These are phyloP conservation scores for Craterocephalus amniculus DNA, from an alignment of 2,797 vertebrate species.

Conservation along the genomic window DNA sequence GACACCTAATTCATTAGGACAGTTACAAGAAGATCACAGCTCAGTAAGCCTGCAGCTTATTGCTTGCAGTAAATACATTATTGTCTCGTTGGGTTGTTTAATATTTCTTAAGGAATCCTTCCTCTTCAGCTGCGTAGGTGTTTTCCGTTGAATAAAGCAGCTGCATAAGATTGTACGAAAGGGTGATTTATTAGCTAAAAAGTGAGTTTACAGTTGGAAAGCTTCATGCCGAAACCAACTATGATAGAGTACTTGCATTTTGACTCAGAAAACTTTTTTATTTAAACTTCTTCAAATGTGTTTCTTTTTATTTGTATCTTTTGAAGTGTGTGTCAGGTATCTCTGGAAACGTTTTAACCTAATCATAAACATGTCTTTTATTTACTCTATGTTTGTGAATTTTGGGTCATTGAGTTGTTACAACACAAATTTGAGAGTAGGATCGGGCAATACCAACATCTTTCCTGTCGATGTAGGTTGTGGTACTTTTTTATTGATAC, in stretches of 20 bases:
- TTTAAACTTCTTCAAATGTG: background rate
- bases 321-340: background rate
- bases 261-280: background rate
- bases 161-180: background rate
- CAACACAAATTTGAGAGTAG: background rate
- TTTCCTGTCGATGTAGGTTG: no score
- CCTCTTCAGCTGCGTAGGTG: background rate
- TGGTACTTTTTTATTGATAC: no score
- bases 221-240: background rate
- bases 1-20: constrained; percentile 72
- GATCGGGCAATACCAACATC: no score
- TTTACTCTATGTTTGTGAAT: background rate
- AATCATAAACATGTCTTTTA: background rate
- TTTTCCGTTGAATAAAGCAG: background rate
- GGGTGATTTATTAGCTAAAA: background rate
- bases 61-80: background rate
- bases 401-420: background rate
- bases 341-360: background rate
- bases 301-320: background rate
- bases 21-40: constrained; percentile 10
- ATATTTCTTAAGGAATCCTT: background rate
- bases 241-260: background rate
- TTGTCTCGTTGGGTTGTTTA: background rate
- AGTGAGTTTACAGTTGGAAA: background rate
- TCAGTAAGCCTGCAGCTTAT: background rate